Evolutionary conservation across 2,888 invertebrate species (phyloP).

Genomic region (Eristalis intricaria): DNA sequence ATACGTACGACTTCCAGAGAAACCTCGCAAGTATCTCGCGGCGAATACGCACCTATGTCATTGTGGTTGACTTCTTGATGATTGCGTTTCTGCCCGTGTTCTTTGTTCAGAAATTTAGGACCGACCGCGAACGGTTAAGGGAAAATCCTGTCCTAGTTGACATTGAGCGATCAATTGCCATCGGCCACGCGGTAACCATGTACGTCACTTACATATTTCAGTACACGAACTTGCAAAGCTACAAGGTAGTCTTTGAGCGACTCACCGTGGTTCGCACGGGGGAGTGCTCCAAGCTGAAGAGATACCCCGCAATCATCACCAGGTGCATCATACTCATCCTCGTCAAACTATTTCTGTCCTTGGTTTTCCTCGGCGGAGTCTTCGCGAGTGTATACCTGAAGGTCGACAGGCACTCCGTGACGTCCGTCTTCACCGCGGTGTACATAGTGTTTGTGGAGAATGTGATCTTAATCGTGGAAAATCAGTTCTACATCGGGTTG

Average conservation of each 20-base stretch:
- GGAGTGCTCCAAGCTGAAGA: constrained; percentile 15
- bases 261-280: constrained; percentile 10
- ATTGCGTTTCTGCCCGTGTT: constrained; percentile 29
- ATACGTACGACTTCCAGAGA: constrained; percentile 35
- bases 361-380: neutral
- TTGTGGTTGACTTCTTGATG: neutral
- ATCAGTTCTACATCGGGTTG: constrained; percentile 38
- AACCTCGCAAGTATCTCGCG: constrained; percentile 5
- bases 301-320: neutral
- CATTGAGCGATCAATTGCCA: constrained; percentile 2
- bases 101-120: neutral
- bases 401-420: neutral
- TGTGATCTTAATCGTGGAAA: constrained; percentile 40
- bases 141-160: neutral
- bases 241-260: constrained; percentile 1
- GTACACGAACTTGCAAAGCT: constrained; percentile 21
- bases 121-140: neutral
- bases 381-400: constrained; percentile 3
- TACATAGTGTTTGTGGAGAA: constrained; percentile 21
- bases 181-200: constrained; percentile 7
- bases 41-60: constrained; percentile 7
- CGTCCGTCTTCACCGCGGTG: neutral
- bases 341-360: constrained; percentile 9
- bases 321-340: constrained; percentile 12
- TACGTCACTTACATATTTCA: constrained; percentile 27